These are phyloP conservation scores for Leistus spinibarbis DNA, from an alignment of 2,888 invertebrate species.

Conservation along the genomic window DNA sequence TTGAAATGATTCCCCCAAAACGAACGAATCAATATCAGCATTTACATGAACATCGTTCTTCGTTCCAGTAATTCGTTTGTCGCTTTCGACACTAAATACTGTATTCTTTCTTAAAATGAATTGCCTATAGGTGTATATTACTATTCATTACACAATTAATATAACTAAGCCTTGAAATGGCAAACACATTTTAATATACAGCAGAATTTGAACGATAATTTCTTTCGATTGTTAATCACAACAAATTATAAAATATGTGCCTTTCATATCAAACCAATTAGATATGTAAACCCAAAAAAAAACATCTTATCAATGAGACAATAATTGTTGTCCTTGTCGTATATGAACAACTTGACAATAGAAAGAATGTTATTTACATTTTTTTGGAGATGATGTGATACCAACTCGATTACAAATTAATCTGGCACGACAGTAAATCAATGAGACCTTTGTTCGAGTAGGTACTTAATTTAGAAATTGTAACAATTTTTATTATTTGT, in stretches of 20 bases:
- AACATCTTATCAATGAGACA: constrained; percentile 3
- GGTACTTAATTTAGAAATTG: neutral
- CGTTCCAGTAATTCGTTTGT: too few species aligned
- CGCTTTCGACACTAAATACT: too few species aligned
- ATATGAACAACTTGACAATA: constrained; percentile 14
- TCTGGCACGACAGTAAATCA: constrained; percentile 11
- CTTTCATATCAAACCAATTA: neutral
- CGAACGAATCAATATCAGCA: too few species aligned
- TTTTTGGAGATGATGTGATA: constrained; percentile 18
- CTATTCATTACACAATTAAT: too few species aligned
- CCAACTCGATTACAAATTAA: constrained; percentile 14
- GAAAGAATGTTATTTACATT: constrained; percentile 33
- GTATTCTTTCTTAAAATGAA: too few species aligned
- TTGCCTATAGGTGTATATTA: too few species aligned
- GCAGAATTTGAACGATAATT: too few species aligned
- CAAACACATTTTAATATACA: too few species aligned
- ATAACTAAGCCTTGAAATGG: too few species aligned
- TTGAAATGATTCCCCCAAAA: too few species aligned
- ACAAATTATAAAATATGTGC: neutral
- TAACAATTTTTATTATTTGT: neutral
- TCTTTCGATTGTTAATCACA: too few species aligned
- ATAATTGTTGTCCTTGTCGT: neutral
- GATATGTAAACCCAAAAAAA: neutral
- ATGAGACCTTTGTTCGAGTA: constrained; percentile 6
- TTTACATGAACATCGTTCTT: too few species aligned